Base-by-base conservation (phyloP, 2,888 invertebrate genomes). In the Cheilosia vernalis region DNA sequence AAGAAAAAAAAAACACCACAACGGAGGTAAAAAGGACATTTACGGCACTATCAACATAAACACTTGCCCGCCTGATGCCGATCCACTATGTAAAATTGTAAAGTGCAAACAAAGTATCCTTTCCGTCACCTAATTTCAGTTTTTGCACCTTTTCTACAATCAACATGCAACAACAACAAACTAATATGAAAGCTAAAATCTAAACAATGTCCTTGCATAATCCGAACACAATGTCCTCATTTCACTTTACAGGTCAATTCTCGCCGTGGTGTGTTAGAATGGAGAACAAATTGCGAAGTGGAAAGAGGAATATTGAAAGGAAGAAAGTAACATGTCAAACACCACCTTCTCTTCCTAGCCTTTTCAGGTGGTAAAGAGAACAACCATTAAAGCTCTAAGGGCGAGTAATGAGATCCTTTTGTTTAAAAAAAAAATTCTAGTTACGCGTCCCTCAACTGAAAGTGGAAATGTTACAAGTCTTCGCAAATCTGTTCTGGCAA, bases 71-170 rank as follows among this genome's bases (percentile, higher is more conserved):
- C 73, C 67, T 79, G n/a, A n/a, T n/a, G 56, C 73, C 83, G 69
- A 79, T 79, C 66, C 63, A 66, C 53, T 61, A 42, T 73, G 67
- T n/a, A n/a, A n/a, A n/a, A n/a, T n/a, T n/a, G n/a, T 63, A 79
- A 73, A 79, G 49, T 58, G 67, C 73, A 84, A 84, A 74, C 73
- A 84, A 73, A 84, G 73, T 79, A 84, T 84, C 61, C 73, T 79
- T 84, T 84, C 78, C 78, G 78, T 83, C 78, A 83, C 78, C 67
- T 66, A 67, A 78, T 78, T 83, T 77, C 33, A 27, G 37, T 40
- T 58, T 58, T 77, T 21, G 21, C 60, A 67, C 67, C 76, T 51
- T 21, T 58, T 13, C 40, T 15, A 10, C 51, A n/a, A 24, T 51
- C 37, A n/a, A 49, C 15, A 15, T 27, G 37, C 10, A 37, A 17